A percentile compares a stretch with the other conserved stretches of the same genome.
phyloP scores from a whole-genome alignment of 1,140 invertebrate species.

The Aphidius gifuensis region DNA sequence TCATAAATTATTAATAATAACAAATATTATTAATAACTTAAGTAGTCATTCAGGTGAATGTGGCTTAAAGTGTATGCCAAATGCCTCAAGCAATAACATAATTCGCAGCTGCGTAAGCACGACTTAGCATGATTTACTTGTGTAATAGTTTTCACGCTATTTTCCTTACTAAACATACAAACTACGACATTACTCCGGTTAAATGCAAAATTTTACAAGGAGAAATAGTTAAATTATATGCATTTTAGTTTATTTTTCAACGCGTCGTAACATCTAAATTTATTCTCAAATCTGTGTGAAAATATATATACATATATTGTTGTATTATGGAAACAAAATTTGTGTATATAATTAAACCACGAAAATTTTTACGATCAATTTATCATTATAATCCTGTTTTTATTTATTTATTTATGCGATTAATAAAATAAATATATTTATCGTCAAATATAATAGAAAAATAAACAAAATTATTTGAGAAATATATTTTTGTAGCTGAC shows the following conservation, averaged over 20 bases:
- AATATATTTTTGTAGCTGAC: slow-evolving; percentile 1
- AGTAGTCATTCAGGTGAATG: no score
- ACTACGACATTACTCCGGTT: no score
- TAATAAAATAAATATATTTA: no score
- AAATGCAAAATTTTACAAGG: neutral
- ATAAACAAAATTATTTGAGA: neutral
- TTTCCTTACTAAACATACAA: no score
- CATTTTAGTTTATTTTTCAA: slow-evolving; percentile 6
- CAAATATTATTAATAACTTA: no score
- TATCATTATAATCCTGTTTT: no score
- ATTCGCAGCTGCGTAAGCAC: slow-evolving; percentile 46
- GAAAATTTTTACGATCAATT: no score
- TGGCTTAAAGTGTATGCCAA: slow-evolving; percentile 7
- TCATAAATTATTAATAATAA: no score
- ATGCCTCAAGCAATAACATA: slow-evolving; percentile 42
- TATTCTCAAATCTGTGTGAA: neutral
- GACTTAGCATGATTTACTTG: slow-evolving; percentile 42
- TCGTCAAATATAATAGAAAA: neutral
- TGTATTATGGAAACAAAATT: no score
- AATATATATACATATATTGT: no score
- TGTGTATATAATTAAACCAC: no score
- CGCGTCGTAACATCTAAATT: neutral
- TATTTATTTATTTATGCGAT: no score
- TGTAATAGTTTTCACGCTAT: slow-evolving; percentile 27
- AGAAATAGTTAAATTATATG: neutral